Percentiles rank a stretch among this genome's conserved stretches.
These are phyloP conservation scores for Clunio marinus DNA, from an alignment of 2,888 invertebrate genomes.

Conservation along the genomic window DNA sequence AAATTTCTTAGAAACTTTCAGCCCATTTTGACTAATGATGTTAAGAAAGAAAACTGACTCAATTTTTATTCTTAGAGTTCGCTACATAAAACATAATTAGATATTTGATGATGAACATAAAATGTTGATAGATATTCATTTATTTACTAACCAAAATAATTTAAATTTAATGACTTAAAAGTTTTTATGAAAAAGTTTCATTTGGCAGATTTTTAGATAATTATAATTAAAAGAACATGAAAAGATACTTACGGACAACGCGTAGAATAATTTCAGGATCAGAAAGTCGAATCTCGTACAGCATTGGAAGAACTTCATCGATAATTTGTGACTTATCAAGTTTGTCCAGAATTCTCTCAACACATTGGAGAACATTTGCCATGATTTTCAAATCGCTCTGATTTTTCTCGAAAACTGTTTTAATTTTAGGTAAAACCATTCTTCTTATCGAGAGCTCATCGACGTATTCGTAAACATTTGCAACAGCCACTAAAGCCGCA, in stretches of 20 bases:
- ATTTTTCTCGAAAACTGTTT: slow-evolving; percentile 73
- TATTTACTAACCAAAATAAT: too few species aligned
- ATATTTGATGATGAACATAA: too few species aligned
- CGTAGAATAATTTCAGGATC: slow-evolving; percentile 86
- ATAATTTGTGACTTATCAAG: slow-evolving; percentile 80
- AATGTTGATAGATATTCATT: too few species aligned
- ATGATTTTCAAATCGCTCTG: slow-evolving; percentile 74
- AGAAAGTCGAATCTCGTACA: slow-evolving; percentile 77
- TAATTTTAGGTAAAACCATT: slow-evolving; percentile 79
- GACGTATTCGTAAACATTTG: slow-evolving; percentile 77
- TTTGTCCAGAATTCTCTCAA: slow-evolving; percentile 75
- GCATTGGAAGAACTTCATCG: slow-evolving; percentile 84
- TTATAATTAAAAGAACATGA: neutral
- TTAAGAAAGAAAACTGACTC: too few species aligned
- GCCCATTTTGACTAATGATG: too few species aligned
- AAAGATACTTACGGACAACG: slow-evolving; percentile 81
- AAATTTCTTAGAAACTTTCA: too few species aligned
- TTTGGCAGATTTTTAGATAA: neutral
- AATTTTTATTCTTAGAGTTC: too few species aligned
- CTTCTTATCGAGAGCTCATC: slow-evolving; percentile 75
- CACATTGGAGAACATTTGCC: slow-evolving; percentile 71
- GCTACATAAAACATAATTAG: too few species aligned
- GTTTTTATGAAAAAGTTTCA: too few species aligned
- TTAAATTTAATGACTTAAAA: too few species aligned
- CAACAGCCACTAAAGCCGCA: slow-evolving; percentile 81